Evolutionary conservation across 2,888 invertebrate genomes (phyloP).

Genomic region (Fragum whitleyi): DNA sequence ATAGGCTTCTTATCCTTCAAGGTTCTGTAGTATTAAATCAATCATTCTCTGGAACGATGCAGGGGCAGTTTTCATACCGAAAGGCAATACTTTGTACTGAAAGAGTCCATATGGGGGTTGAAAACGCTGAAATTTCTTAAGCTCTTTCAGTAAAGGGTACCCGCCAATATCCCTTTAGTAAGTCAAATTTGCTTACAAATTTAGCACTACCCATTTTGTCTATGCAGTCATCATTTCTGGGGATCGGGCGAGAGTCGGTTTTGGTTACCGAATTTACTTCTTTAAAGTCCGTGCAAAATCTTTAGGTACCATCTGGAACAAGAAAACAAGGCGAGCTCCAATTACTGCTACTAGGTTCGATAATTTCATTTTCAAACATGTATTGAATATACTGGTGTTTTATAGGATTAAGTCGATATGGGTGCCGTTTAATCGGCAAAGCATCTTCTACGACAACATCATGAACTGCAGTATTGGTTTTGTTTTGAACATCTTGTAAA

Average conservation of each 20-base stretch:
- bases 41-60: constrained; percentile 62
- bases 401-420: too few species aligned
- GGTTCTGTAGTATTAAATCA: constrained; percentile 30
- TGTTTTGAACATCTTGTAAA: too few species aligned
- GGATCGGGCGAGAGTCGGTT: constrained; percentile 67
- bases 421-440: too few species aligned
- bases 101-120: constrained; percentile 57
- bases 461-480: too few species aligned
- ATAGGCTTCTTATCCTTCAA: constrained; percentile 48
- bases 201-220: constrained; percentile 65
- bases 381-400: too few species aligned
- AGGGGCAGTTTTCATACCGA: constrained; percentile 65
- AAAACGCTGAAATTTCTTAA: constrained; percentile 65
- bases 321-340: constrained; percentile 68
- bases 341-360: too few species aligned
- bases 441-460: too few species aligned
- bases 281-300: constrained; percentile 66
- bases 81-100: constrained; percentile 65
- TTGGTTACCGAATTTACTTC: constrained; percentile 68
- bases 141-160: constrained; percentile 63
- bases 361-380: constrained; percentile 68
- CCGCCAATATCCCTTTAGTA: constrained; percentile 56
- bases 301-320: constrained; percentile 46
- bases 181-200: constrained; percentile 66
- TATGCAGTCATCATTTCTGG: too few species aligned